Evolutionary conservation across 1,140 invertebrate species (phyloP), one percentile per base, ranked within the genome.

Genomic region (Pseudoatta argentina): DNA sequence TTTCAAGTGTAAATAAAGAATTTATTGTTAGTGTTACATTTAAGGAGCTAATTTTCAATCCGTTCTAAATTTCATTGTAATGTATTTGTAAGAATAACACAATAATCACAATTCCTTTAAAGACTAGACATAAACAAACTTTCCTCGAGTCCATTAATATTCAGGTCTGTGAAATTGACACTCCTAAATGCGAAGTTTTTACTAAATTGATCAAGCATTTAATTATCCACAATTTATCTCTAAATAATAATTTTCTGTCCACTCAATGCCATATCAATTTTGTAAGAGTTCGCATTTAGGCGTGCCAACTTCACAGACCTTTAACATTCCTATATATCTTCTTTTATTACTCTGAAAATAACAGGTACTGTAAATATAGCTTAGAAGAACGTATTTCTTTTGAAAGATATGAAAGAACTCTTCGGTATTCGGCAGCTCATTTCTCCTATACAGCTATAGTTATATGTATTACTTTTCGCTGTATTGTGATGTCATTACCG

Each of bases 401-500:
- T 10, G 64, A 66, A 39, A 57, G 16, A 57, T 18, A 18, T 30
- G 21, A 72, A 57, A 64, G 16, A 72, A 71, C 64, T 69, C 30
- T 30, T 81, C 6, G 12, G 8, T 14, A 73, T 55, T 82, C 12
- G 18, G 5, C 24, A 48, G 34, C 18, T 73, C 51, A 48, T 48
- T 82, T 48, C 24, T 61, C 7, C 16, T 75, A 24, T 8, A 75
- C 8, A 83, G 24, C 39, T 27, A 39, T 1, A 53, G 27, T 21
- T 30, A 39, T 44, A 44, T 34, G 18, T 61, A 57, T 83, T 34
- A 51, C 39, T 21, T 34, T 44, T 39, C 55, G 55, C 39, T 34
- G n/a, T 48, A 51, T 75, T 51, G 55, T 61, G 44, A 73, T 83
- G 71, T 83, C 79, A 83, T 75, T 83, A 73, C 30, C 55, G 79